These are phyloP conservation scores for Crotophaga sulcirostris DNA, from an alignment of 2,113 vertebrate genomes.

Conservation along the genomic window DNA sequence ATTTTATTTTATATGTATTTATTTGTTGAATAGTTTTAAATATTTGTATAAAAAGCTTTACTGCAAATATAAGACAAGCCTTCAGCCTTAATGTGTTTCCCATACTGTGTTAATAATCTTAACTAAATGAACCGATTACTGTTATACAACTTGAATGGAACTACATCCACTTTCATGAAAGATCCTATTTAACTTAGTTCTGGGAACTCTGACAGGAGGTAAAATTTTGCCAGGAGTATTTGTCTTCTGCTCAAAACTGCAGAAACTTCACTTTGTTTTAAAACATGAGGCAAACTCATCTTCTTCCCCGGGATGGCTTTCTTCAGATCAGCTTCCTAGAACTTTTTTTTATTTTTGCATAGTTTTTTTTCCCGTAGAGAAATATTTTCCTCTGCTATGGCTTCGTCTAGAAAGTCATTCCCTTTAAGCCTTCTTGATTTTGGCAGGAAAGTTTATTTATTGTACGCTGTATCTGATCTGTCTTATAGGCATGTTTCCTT, in stretches of 20 bases:
- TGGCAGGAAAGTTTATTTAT: not conserved
- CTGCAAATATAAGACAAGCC: not conserved
- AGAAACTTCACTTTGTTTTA: not conserved
- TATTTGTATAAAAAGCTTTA: not conserved
- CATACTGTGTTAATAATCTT: not conserved
- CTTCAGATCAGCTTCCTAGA: not conserved
- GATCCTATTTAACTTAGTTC: not conserved
- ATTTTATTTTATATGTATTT: not conserved
- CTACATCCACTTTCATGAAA: not conserved
- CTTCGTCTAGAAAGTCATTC: not conserved
- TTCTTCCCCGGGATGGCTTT: not conserved
- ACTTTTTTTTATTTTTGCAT: not conserved
- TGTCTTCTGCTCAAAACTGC: not conserved
- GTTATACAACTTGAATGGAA: not conserved
- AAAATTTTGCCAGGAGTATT: not conserved
- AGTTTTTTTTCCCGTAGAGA: not conserved
- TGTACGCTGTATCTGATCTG: not conserved
- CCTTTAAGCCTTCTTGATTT: not conserved
- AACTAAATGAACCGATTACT: not conserved
- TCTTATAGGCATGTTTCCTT: not conserved
- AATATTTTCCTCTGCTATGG: not conserved
- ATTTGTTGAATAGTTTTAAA: not conserved
- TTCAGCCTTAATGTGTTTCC: not conserved
- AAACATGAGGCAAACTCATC: not conserved
- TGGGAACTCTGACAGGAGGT: not conserved